Percentiles rank a stretch among this genome's conserved stretches.
Evolutionary conservation across 1,140 invertebrate genomes (phyloP).

Genomic region (Trichonephila inaurata): DNA sequence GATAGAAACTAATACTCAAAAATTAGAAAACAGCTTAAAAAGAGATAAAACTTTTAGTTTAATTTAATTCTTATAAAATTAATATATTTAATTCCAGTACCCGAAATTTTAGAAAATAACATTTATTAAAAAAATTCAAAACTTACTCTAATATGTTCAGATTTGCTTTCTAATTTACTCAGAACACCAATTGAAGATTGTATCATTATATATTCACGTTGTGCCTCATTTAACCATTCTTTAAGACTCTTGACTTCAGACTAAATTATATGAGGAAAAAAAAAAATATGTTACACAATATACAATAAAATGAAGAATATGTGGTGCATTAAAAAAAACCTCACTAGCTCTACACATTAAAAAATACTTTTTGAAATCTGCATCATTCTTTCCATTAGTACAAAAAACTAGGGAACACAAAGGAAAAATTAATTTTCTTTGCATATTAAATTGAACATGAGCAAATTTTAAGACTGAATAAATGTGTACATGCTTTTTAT

Average conservation of each 20-base stretch:
- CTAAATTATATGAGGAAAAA: not conserved
- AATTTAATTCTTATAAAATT: too few relatives aligned
- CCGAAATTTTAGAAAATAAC: too few relatives aligned
- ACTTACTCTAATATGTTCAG: constrained; percentile 62
- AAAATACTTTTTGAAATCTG: too few relatives aligned
- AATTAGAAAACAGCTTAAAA: not conserved
- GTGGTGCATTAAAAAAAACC: not conserved
- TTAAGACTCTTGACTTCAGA: constrained; percentile 59
- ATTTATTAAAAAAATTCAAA: not conserved
- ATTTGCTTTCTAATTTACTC: constrained; percentile 54
- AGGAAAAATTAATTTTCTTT: too few relatives aligned
- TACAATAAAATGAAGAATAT: not conserved
- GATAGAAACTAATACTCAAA: not conserved
- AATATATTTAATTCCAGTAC: too few relatives aligned
- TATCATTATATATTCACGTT: constrained; percentile 35
- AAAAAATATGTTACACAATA: not conserved
- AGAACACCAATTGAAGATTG: constrained; percentile 32
- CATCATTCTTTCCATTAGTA: too few relatives aligned
- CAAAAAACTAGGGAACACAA: too few relatives aligned
- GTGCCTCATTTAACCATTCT: constrained; percentile 68
- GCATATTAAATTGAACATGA: too few relatives aligned
- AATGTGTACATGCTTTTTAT: too few relatives aligned
- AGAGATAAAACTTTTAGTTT: not conserved
- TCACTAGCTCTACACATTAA: too few relatives aligned
- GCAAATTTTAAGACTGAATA: too few relatives aligned